Evolutionary conservation across 2,113 vertebrate species (phyloP).

Genomic region (Campylorhamphus procurvoides): DNA sequence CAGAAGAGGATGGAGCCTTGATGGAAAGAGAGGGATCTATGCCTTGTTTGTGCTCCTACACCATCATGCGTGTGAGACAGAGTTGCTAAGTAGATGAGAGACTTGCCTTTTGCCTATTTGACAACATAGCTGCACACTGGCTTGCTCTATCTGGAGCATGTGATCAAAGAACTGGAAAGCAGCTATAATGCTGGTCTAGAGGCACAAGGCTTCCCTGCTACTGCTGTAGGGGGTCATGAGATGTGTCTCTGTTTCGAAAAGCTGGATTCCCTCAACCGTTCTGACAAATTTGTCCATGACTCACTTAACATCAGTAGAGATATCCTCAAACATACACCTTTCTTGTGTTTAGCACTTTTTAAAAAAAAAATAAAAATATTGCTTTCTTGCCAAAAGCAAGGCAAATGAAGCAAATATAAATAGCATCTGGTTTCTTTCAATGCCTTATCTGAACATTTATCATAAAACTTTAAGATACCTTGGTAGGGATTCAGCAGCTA

Average conservation of each 20-base stretch:
- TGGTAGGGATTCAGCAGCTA: neutral
- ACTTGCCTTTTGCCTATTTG: neutral
- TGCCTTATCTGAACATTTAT: neutral
- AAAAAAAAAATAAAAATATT: neutral
- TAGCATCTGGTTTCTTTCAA: neutral
- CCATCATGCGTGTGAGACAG: neutral
- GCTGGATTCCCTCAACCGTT: neutral
- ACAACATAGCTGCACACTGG: neutral
- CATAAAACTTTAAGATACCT: neutral
- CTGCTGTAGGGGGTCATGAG: neutral
- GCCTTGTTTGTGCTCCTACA: neutral
- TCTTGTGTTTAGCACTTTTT: neutral
- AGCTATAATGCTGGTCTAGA: neutral
- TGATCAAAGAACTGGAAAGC: neutral
- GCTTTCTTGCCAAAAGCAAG: neutral
- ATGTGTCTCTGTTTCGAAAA: neutral
- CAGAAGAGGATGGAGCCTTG: fast-evolving
- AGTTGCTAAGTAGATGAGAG: neutral
- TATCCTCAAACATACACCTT: neutral
- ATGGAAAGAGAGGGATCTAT: neutral
- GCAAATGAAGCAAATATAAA: neutral
- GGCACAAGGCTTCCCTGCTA: neutral
- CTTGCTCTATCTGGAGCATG: neutral
- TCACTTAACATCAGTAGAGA: neutral
- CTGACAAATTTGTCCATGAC: neutral